Conservation (phyloP, 1,140 invertebrate genomes). For the Drosophila ogumai region DNA sequence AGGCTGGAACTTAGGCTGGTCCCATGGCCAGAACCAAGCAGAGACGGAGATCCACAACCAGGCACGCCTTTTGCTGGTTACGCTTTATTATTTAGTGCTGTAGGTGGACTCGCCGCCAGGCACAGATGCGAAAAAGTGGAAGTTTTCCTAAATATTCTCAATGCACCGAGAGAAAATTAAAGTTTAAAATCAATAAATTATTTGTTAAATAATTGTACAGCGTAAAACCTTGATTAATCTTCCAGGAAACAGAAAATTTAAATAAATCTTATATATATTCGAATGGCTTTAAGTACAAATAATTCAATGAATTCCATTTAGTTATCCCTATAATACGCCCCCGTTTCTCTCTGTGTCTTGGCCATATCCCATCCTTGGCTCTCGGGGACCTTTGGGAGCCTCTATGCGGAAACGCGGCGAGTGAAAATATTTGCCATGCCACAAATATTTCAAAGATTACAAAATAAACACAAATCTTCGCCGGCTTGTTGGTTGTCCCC, state of each 20-base stretch:
- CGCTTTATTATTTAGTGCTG: slow-evolving; percentile 81
- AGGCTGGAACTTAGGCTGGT: slow-evolving; percentile 4
- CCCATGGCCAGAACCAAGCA: slow-evolving; percentile 27
- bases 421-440: slow-evolving; percentile 80
- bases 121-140: slow-evolving; percentile 70
- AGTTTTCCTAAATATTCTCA: slow-evolving; percentile 73
- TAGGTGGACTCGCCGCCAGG: slow-evolving; percentile 58
- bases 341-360: not conserved
- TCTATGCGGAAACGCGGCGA: slow-evolving; percentile 67
- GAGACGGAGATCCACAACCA: slow-evolving; percentile 33
- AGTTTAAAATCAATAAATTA: no score
- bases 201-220: not conserved
- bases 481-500: slow-evolving; percentile 46
- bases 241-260: no score
- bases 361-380: not conserved
- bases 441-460: slow-evolving; percentile 83
- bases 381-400: slow-evolving; percentile 6
- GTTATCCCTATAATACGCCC: not conserved
- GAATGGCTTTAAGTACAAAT: no score
- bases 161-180: slow-evolving; percentile 2
- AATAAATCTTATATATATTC: no score
- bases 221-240: no score
- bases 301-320: not conserved
- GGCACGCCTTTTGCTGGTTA: slow-evolving; percentile 82
- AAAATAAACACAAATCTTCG: slow-evolving; percentile 81